Evolutionary conservation across 2,113 vertebrate genomes (phyloP).

Genomic region (Capreolus pygargus): DNA sequence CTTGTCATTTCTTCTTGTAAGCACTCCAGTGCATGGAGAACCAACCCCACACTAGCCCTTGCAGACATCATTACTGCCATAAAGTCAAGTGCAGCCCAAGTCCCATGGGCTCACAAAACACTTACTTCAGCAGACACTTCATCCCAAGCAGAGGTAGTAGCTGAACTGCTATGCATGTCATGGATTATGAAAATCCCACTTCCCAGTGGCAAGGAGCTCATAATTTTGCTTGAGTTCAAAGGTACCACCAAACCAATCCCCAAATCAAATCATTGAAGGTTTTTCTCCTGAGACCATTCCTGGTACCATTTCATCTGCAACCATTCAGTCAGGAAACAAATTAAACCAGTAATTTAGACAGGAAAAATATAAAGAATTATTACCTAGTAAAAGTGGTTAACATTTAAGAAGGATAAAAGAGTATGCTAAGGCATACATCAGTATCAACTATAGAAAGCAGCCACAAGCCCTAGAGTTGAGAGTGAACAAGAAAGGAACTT

Average conservation of each 20-base stretch:
- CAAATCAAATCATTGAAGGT: neutral
- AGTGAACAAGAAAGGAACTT: neutral
- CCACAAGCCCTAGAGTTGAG: neutral
- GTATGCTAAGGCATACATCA: neutral
- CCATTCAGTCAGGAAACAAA: neutral
- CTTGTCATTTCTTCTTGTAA: neutral
- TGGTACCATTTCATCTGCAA: neutral
- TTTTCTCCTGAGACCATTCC: neutral
- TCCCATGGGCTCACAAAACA: neutral
- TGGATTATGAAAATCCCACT: neutral
- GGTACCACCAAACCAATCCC: neutral
- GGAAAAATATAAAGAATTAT: neutral
- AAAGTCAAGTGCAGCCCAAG: neutral
- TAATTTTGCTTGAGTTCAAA: neutral
- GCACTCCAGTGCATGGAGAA: neutral
- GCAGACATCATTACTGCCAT: neutral
- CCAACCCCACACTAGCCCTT: neutral
- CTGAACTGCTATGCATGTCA: fast-evolving
- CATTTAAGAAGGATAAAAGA: neutral
- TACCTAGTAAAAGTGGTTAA: neutral
- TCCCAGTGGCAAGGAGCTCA: neutral
- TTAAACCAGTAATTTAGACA: neutral
- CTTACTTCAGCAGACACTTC: neutral
- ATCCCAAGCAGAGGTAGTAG: neutral
- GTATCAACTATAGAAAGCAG: neutral